A percentile compares a stretch with the other conserved stretches of the same genome.
phyloP scores from a whole-genome alignment of 2,113 vertebrate genomes.

The Ornithorhynchus anatinus region DNA sequence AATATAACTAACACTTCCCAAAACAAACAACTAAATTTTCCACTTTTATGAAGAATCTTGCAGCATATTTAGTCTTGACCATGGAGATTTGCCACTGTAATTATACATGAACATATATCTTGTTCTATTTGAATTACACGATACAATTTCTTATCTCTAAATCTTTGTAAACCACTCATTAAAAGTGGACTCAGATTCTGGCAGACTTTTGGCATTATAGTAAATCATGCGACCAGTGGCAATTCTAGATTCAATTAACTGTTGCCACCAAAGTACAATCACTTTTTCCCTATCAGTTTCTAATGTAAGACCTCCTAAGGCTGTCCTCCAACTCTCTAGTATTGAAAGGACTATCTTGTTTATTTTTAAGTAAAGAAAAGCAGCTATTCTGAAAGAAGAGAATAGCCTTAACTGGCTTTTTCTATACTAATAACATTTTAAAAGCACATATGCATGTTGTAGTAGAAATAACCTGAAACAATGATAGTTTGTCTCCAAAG shows the following conservation, averaged over 20 bases:
- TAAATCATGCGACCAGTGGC: conserved; percentile 25
- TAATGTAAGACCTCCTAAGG: neutral
- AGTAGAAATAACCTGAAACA: no score
- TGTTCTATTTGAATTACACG: conserved; percentile 3
- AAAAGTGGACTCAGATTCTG: neutral
- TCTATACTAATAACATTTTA: no score
- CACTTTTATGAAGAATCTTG: neutral
- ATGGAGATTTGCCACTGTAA: conserved; percentile 1
- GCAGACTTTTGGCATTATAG: neutral
- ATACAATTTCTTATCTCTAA: neutral
- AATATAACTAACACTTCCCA: no score
- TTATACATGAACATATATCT: neutral
- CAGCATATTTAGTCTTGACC: neutral
- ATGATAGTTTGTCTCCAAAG: no score
- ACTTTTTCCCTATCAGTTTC: neutral
- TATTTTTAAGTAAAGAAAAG: no score
- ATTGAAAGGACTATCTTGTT: no score
- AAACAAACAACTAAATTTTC: no score
- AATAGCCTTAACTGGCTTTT: no score
- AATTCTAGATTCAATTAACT: conserved; percentile 29
- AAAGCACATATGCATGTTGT: no score
- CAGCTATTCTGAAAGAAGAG: no score
- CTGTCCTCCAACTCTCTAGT: no score
- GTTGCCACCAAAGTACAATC: neutral
- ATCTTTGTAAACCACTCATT: conserved; percentile 14